These are phyloP conservation scores for Limnephilus rhombicus DNA, from an alignment of 2,888 invertebrate species.

Conservation along the genomic window DNA sequence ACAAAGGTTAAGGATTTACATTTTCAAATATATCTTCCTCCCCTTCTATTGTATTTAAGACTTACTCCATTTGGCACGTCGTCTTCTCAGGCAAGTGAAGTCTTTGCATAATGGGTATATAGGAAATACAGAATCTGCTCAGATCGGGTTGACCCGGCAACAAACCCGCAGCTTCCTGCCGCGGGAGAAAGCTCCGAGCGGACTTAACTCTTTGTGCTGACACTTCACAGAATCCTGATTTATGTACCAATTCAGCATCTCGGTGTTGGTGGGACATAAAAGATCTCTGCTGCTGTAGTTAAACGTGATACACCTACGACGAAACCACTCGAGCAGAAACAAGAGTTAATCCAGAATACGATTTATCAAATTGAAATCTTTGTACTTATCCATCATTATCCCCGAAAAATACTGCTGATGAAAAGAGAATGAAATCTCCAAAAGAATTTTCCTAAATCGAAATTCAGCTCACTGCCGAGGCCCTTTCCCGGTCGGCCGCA, in stretches of 20 bases:
- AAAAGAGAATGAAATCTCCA: background rate
- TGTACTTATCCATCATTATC: background rate
- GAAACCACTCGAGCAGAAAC: background rate
- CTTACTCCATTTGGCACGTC: background rate
- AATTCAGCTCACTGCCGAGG: constrained; percentile 5
- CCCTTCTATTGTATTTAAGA: background rate
- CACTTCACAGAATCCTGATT: constrained; percentile 47
- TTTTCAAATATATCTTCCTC: background rate
- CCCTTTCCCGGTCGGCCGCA: background rate
- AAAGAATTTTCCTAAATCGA: background rate
- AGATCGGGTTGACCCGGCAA: constrained; percentile 2
- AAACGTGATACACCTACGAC: background rate
- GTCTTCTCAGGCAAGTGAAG: background rate
- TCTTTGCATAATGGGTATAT: background rate
- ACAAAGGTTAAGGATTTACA: background rate
- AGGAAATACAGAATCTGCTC: background rate
- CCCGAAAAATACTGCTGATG: background rate
- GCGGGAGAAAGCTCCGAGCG: background rate
- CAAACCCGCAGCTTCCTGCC: constrained; percentile 23
- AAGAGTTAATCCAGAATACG: background rate
- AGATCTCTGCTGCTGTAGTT: background rate
- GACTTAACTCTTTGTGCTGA: constrained; percentile 34
- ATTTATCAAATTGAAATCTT: constrained; percentile 1
- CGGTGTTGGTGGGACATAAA: constrained; percentile 19
- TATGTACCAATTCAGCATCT: constrained; percentile 4